Evolutionary conservation across 2,113 vertebrate species (phyloP).

Genomic region (Microtus montanus): DNA sequence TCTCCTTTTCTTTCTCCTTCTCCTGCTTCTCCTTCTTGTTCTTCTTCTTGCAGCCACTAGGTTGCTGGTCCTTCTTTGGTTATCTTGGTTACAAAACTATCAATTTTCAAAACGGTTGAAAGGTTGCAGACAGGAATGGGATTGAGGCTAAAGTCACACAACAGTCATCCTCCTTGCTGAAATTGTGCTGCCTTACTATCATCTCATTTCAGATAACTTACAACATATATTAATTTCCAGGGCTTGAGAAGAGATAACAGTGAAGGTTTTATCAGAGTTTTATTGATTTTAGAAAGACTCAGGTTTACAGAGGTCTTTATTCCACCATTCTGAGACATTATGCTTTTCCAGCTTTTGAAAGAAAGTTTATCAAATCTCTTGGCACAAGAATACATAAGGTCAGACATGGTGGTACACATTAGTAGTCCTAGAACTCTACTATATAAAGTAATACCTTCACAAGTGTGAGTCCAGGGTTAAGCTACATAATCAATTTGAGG

Average conservation of each 20-base stretch:
- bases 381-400: neutral
- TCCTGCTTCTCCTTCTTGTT: no score
- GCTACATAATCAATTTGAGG: neutral
- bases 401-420: neutral
- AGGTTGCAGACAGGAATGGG: neutral
- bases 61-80: neutral
- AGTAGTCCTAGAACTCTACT: no score
- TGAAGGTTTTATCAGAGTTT: neutral
- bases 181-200: neutral
- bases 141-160: neutral
- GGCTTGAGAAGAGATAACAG: neutral
- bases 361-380: conserved; percentile 16
- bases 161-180: neutral
- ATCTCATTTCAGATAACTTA: neutral
- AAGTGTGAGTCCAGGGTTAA: neutral
- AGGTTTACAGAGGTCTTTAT: neutral
- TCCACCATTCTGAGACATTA: neutral
- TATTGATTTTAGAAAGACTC: neutral
- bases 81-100: neutral
- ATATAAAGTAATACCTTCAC: no score
- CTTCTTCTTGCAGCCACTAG: neutral
- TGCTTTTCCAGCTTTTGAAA: neutral
- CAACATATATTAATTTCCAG: neutral
- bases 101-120: neutral
- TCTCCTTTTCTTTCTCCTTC: neutral